Evolutionary conservation across 2,797 vertebrate genomes (phyloP).

Genomic region (Paguma larvata): DNA sequence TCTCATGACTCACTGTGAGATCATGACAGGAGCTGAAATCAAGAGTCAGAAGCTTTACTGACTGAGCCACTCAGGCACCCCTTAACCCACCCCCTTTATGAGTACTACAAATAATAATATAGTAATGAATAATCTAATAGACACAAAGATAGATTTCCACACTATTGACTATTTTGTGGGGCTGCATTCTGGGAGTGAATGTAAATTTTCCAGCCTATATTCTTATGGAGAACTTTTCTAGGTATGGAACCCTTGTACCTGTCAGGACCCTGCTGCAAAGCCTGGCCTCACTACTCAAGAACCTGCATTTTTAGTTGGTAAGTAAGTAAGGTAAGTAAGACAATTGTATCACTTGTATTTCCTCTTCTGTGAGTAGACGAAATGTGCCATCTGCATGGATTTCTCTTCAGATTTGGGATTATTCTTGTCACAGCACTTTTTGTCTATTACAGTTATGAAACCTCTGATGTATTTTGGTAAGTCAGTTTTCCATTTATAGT

Average conservation of each 20-base stretch:
- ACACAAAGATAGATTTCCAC: background rate
- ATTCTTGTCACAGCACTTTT: background rate
- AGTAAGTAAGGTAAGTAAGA: background rate
- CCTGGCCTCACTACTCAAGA: background rate
- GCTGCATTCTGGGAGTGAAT: background rate
- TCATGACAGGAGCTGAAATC: too few species aligned
- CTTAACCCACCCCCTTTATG: background rate
- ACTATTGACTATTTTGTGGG: background rate
- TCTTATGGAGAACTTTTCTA: background rate
- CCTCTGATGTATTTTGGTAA: background rate
- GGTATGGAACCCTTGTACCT: fast-evolving
- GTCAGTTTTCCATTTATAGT: background rate
- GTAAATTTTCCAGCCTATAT: fast-evolving
- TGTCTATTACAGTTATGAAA: background rate
- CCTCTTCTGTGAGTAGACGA: background rate
- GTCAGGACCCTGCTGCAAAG: background rate
- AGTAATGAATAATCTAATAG: background rate
- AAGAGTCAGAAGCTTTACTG: too few species aligned
- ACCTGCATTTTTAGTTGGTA: background rate
- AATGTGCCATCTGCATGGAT: background rate
- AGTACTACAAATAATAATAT: background rate
- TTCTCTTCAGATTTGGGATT: background rate
- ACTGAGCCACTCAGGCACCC: too few species aligned
- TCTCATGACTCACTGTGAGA: too few species aligned
- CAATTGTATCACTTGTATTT: background rate